These are phyloP conservation scores for Abrostola triplasia DNA, from an alignment of 2,888 invertebrate species.

Conservation along the genomic window DNA sequence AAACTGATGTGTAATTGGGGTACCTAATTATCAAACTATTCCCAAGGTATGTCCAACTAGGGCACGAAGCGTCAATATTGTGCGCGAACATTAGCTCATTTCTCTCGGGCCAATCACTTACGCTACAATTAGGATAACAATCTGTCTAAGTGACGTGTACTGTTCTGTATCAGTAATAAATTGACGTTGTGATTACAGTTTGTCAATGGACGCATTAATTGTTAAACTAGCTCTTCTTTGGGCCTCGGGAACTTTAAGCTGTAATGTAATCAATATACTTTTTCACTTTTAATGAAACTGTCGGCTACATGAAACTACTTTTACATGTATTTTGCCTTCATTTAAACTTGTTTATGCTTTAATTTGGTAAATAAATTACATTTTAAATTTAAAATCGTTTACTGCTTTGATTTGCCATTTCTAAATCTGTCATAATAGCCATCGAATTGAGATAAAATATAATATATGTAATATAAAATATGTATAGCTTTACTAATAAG, in stretches of 20 bases:
- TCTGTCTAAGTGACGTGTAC: conserved; percentile 53
- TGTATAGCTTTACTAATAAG: too few species aligned
- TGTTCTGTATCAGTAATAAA: conserved; percentile 27
- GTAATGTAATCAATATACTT: too few species aligned
- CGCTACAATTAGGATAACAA: conserved; percentile 68
- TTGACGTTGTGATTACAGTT: conserved; percentile 1
- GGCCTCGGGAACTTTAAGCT: too few species aligned
- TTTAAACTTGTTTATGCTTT: too few species aligned
- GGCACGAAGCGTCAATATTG: conserved; percentile 69
- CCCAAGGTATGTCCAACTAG: conserved; percentile 40
- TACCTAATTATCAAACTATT: conserved; percentile 46
- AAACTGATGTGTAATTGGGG: conserved; percentile 40
- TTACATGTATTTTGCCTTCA: too few species aligned
- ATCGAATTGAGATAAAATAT: background rate
- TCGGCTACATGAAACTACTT: too few species aligned
- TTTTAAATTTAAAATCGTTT: too few species aligned
- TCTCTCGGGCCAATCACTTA: conserved; percentile 70
- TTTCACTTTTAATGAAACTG: too few species aligned
- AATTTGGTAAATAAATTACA: too few species aligned
- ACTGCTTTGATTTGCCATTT: background rate
- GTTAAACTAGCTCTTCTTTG: too few species aligned
- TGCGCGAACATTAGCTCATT: conserved; percentile 73
- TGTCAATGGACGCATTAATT: background rate
- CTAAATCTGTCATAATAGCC: background rate
- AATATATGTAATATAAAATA: too few species aligned